Percentiles rank a stretch among this genome's conserved stretches.
phyloP scores from a whole-genome alignment of 2,113 vertebrate species.

The Mastomys natalensis region DNA sequence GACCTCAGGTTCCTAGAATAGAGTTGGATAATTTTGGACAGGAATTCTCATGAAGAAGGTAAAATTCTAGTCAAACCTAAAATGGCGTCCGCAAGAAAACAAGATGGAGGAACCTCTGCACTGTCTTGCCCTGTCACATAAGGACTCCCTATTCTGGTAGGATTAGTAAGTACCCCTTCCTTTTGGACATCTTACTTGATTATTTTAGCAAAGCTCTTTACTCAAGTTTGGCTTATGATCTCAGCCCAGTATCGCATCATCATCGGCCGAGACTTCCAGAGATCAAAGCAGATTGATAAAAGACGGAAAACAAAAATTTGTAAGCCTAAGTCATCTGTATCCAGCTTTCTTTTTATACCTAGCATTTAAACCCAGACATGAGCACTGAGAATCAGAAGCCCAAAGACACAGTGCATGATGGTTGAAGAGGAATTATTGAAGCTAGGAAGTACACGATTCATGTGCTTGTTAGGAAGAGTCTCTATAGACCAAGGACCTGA shows the following conservation, averaged over 20 bases:
- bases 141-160: conserved; percentile 15
- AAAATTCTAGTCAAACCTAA: not conserved
- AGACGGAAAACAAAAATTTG: conserved; percentile 47
- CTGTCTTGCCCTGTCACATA: not conserved
- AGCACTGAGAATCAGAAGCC: conserved; percentile 33
- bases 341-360: not conserved
- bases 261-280: conserved; percentile 46
- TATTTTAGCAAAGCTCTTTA: conserved; percentile 64
- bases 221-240: conserved; percentile 45
- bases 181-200: conserved; percentile 48
- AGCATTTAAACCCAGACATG: not conserved
- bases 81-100: not conserved
- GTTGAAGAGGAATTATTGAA: not conserved
- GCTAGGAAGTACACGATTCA: not conserved
- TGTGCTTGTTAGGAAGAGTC: not conserved
- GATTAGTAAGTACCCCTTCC: conserved; percentile 63
- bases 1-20: not conserved
- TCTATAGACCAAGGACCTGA: not conserved
- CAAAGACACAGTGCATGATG: conserved; percentile 25
- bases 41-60: not conserved
- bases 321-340: not conserved
- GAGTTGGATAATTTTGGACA: not conserved
- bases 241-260: conserved; percentile 28
- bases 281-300: conserved; percentile 4
- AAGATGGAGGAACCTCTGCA: not conserved